phyloP scores from a whole-genome alignment of 2,888 invertebrate genomes.

The Thelaira solivaga region DNA sequence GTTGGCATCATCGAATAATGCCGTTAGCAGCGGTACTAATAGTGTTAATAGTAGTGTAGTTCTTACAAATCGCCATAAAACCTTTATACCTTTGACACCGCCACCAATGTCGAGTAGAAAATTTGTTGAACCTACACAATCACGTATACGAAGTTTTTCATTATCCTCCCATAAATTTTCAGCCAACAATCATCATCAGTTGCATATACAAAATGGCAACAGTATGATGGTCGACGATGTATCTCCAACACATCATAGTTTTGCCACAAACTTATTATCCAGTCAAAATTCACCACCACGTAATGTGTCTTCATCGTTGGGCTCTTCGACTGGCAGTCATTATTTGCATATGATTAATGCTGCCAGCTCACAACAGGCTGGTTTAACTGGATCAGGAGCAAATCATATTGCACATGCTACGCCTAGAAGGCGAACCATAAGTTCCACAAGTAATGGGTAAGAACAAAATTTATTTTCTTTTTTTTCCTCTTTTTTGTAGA shows the following conservation, averaged over 20 bases:
- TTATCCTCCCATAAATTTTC: slow-evolving; percentile 76
- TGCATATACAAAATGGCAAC: slow-evolving; percentile 58
- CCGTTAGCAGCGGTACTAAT: not conserved
- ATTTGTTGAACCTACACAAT: slow-evolving; percentile 69
- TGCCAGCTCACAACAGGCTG: slow-evolving; percentile 62
- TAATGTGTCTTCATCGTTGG: slow-evolving; percentile 49
- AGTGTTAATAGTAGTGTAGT: slow-evolving; percentile 5
- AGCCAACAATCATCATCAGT: slow-evolving; percentile 66
- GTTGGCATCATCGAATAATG: slow-evolving; percentile 14
- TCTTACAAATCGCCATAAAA: slow-evolving; percentile 66
- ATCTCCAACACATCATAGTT: slow-evolving; percentile 32
- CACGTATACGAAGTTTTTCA: slow-evolving; percentile 75
- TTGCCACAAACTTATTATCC: slow-evolving; percentile 23
- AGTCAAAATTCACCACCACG: slow-evolving; percentile 63
- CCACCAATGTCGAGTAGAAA: slow-evolving; percentile 75
- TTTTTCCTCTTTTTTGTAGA: too few relatives aligned
- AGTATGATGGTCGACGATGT: slow-evolving; percentile 63
- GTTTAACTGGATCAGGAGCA: slow-evolving; percentile 66
- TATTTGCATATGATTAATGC: slow-evolving; percentile 69
- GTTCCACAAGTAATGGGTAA: slow-evolving; percentile 77
- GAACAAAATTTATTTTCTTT: slow-evolving; percentile 25
- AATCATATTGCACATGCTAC: slow-evolving; percentile 64
- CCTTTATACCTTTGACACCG: slow-evolving; percentile 72
- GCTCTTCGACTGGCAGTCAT: slow-evolving; percentile 61
- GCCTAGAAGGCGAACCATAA: slow-evolving; percentile 75